These are phyloP conservation scores for Heliothis virescens DNA, from an alignment of 1,140 invertebrate species.

Conservation along the genomic window DNA sequence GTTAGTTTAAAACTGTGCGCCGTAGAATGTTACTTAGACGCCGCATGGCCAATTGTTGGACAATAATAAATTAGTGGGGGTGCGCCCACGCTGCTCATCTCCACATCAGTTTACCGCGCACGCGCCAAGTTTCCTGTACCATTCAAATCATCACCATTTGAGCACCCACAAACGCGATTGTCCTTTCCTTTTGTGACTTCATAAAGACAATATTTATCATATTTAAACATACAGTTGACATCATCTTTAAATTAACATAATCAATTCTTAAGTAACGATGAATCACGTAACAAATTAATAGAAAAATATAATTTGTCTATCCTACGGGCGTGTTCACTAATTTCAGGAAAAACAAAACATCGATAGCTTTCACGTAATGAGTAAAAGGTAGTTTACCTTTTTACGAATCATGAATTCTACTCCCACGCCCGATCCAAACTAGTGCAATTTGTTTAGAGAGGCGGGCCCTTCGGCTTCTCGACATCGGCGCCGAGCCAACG, in stretches of 20 bases:
- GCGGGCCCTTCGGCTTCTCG: slow-evolving; percentile 18
- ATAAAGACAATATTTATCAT: slow-evolving; percentile 53
- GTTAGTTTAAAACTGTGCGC: slow-evolving; percentile 14
- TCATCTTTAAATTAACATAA: slow-evolving; percentile 48
- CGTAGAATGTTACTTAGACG: slow-evolving; percentile 7
- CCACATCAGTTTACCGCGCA: slow-evolving; percentile 77
- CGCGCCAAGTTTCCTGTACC: slow-evolving; percentile 78
- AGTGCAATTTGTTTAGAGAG: slow-evolving; percentile 51
- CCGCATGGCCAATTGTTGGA: slow-evolving; percentile 65
- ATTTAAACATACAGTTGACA: slow-evolving; percentile 50
- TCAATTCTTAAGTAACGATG: slow-evolving; percentile 19
- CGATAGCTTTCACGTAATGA: too few relatives aligned
- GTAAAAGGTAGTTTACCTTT: slow-evolving; percentile 16
- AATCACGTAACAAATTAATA: slow-evolving; percentile 25
- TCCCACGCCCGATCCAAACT: slow-evolving; percentile 40
- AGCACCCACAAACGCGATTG: slow-evolving; percentile 64
- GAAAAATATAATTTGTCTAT: slow-evolving; percentile 7
- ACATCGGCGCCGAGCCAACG: slow-evolving; percentile 27
- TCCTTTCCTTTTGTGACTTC: slow-evolving; percentile 54
- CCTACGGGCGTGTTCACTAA: neutral
- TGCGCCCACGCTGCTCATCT: slow-evolving; percentile 81
- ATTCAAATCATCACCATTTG: slow-evolving; percentile 66
- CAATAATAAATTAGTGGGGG: slow-evolving; percentile 72
- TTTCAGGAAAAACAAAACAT: too few relatives aligned
- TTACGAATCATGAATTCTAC: slow-evolving; percentile 47